A percentile compares a stretch with the other conserved stretches of the same genome.
phyloP scores from a whole-genome alignment of 2,113 vertebrate species.

The Sminthopsis crassicaudata region DNA sequence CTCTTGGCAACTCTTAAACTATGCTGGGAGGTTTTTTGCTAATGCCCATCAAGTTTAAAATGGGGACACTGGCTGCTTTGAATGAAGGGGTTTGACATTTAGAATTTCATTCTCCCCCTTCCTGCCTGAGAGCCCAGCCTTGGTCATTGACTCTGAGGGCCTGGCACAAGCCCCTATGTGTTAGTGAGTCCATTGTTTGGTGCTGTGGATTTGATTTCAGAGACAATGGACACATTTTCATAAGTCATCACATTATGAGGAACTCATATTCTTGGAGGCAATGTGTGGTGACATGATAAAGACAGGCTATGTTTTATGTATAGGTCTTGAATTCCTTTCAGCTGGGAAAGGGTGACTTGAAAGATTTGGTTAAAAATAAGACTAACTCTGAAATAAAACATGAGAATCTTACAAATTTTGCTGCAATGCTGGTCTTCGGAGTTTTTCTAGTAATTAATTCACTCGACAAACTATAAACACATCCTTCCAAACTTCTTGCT shows the following conservation, averaged over 20 bases:
- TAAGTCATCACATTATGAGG: background rate
- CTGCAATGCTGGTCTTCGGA: background rate
- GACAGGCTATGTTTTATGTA: background rate
- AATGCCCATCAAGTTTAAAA: conserved; percentile 63
- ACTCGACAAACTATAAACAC: accelerated
- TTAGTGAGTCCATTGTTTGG: background rate
- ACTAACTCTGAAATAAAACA: background rate
- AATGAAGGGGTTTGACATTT: conserved; percentile 38
- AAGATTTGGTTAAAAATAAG: background rate
- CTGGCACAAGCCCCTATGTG: background rate
- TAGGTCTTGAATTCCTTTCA: conserved; percentile 23
- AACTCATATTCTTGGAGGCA: conserved; percentile 1
- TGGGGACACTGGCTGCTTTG: conserved; percentile 43
- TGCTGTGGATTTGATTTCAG: background rate
- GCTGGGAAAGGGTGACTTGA: background rate
- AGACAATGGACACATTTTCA: conserved; percentile 21
- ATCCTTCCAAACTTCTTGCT: background rate
- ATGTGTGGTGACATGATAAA: background rate
- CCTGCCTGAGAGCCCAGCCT: background rate
- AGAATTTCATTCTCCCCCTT: conserved; percentile 10
- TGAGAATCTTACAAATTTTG: background rate
- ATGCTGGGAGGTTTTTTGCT: conserved; percentile 65
- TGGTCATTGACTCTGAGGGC: conserved; percentile 21
- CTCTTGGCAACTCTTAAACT: conserved; percentile 58
- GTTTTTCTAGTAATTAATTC: background rate